Percentiles rank a stretch among this genome's conserved stretches.
phyloP scores from a whole-genome alignment of 2,797 vertebrate genomes.

The Enteromius mattozi region DNA sequence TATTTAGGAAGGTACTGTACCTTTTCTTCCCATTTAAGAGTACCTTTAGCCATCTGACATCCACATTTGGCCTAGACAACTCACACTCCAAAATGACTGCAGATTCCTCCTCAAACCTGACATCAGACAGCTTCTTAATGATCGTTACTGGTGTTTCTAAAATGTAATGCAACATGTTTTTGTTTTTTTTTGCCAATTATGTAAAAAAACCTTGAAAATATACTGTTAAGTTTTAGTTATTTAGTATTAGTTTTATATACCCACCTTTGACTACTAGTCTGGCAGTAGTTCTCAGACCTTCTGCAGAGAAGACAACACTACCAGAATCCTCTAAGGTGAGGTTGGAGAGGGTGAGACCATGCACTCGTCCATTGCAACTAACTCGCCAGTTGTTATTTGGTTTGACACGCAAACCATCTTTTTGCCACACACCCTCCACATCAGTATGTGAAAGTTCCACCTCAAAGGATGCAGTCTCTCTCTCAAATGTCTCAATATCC shows the following conservation, averaged over 20 bases:
- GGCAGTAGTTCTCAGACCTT: constrained; percentile 83
- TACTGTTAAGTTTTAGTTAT: neutral
- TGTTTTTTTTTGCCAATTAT: neutral
- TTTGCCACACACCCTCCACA: constrained; percentile 88
- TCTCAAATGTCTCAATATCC: constrained; percentile 86
- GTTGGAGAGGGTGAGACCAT: constrained; percentile 85
- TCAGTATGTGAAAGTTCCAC: constrained; percentile 89
- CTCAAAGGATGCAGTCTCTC: constrained; percentile 88
- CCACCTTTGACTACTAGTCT: constrained; percentile 87
- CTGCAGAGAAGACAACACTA: constrained; percentile 85
- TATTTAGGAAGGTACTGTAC: neutral
- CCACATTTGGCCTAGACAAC: constrained; percentile 85
- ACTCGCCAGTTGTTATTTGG: constrained; percentile 81
- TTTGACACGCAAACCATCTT: constrained; percentile 88
- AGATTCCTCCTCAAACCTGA: constrained; percentile 83
- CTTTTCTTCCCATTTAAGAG: neutral
- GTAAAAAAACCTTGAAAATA: neutral
- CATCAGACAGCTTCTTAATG: constrained; percentile 78
- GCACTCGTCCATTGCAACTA: constrained; percentile 77
- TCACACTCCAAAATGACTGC: constrained; percentile 88
- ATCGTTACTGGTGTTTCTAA: constrained; percentile 89
- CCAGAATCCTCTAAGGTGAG: constrained; percentile 88
- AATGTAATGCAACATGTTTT: neutral
- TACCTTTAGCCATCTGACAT: constrained; percentile 93
- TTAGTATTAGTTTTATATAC: constrained; percentile 21